phyloP scores from a whole-genome alignment of 2,113 vertebrate genomes.

The Poeciliopsis occidentalis region DNA sequence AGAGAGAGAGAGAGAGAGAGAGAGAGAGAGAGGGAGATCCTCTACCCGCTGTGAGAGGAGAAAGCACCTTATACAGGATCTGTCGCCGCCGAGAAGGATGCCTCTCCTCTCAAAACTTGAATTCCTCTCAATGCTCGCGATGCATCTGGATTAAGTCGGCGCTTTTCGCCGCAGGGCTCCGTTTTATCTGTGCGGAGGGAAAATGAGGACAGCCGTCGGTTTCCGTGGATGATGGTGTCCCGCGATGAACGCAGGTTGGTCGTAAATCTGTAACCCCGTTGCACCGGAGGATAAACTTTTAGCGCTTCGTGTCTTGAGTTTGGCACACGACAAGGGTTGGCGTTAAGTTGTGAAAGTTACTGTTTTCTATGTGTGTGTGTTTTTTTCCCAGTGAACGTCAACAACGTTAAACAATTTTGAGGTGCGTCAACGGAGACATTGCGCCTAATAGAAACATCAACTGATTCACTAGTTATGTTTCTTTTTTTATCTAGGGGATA shows the following conservation, averaged over 20 bases:
- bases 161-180: constrained; percentile 44
- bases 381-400: too few species aligned
- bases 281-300: constrained; percentile 18
- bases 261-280: background rate
- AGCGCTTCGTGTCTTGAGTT: background rate
- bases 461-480: background rate
- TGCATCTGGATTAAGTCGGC: constrained; percentile 59
- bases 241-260: constrained; percentile 81
- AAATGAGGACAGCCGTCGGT: constrained; percentile 66
- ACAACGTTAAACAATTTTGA: background rate
- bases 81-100: constrained; percentile 5
- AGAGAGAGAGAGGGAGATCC: constrained; percentile 2
- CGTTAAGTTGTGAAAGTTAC: background rate
- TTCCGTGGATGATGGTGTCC: constrained; percentile 77
- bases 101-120: constrained; percentile 6
- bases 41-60: constrained; percentile 25
- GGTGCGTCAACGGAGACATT: too few species aligned
- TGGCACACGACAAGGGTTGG: background rate
- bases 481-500: background rate
- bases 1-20: background rate
- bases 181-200: constrained; percentile 8
- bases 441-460: background rate
- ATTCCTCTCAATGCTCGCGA: constrained; percentile 18
- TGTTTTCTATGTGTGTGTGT: background rate
- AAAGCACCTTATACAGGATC: constrained; percentile 6